Base-by-base conservation (phyloP, 1,140 invertebrate species). In the Trichonephila clavipes region DNA sequence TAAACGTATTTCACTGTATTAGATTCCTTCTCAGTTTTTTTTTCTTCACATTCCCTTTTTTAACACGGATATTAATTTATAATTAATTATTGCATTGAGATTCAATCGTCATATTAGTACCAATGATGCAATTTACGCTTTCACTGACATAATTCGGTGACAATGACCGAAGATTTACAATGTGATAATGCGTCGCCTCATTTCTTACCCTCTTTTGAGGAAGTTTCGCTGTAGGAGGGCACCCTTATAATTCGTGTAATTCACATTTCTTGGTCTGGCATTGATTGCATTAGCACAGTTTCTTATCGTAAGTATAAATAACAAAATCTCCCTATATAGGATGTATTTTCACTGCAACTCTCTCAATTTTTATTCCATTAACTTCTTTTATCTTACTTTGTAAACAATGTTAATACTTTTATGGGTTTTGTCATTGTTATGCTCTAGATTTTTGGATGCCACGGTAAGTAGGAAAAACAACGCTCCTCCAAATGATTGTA, bases 161-260 rank as follows among this genome's bases (percentile, higher is more conserved):
- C 28, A 77, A 28, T 77, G 34, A 77, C 72, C 72, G 28, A 40
- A 77, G 72, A 77, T 40, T 77, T 77, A 77, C 34, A 77, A 40
- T 40, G 12, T 34, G 24, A 77, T 77, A 77, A 77, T 77, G 28
- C 0, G 14, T 34, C 16, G 2, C 28, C 16, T 18, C 72, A 16
- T 40, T 28, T 19, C 28, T 40, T 77, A 40, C 4, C 72, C 34
- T 77, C 72, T 77, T 77, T 34, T 40, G 16, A 28, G 66, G 16
- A 77, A 77, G 72, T 77, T 5, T 28, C 28, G 14, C 18, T 18
- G 16, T 5, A 77, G 7, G 28, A 77, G 72, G 72, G 72, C 18
- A 7, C 72, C 72, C 72, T 34, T 28, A 77, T 77, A 19, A 77
- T 64, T 34, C 28, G 19, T 34, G 7, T 12, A 40, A 77, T 34